A percentile compares a stretch with the other conserved stretches of the same genome.
Evolutionary conservation across 2,113 vertebrate species (phyloP).

Genomic region (Gobius niger): DNA sequence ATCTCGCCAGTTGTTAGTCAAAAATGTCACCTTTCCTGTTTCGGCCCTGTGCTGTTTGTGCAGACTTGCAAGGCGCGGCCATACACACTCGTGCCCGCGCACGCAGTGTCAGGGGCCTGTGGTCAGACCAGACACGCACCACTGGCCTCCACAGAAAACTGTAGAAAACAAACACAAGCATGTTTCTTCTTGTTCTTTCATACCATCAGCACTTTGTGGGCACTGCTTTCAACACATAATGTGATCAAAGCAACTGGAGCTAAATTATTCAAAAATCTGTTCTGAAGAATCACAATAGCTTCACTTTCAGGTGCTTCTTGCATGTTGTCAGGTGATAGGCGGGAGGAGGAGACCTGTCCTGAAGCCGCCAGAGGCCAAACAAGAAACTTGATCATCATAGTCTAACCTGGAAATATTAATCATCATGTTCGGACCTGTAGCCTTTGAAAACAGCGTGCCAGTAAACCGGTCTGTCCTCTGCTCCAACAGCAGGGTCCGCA

Average conservation of each 20-base stretch:
- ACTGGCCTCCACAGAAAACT: conserved; percentile 62
- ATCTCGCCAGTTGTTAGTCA: conserved; percentile 78
- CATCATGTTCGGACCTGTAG: conserved; percentile 70
- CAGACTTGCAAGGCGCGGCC: conserved; percentile 79
- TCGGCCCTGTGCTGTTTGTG: conserved; percentile 75
- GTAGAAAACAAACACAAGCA: conserved; percentile 39
- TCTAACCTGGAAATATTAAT: conserved; percentile 54
- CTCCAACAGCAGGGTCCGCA: conserved; percentile 34
- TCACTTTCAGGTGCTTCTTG: neutral
- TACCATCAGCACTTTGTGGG: neutral
- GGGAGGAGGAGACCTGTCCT: conserved; percentile 2
- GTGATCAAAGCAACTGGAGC: neutral
- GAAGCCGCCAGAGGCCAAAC: conserved; percentile 6
- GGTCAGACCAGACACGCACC: conserved; percentile 75
- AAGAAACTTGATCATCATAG: conserved; percentile 43
- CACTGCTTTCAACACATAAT: neutral
- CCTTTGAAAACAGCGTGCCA: conserved; percentile 53
- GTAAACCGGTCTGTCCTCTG: conserved; percentile 68
- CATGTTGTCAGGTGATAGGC: neutral
- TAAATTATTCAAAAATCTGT: neutral
- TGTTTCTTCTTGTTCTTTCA: conserved; percentile 30
- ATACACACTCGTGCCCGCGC: conserved; percentile 14
- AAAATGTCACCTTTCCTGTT: conserved; percentile 87
- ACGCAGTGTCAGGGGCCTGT: conserved; percentile 66
- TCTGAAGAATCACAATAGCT: neutral